phyloP scores from a whole-genome alignment of 1,140 invertebrate species.

The Drosophila bifasciata region DNA sequence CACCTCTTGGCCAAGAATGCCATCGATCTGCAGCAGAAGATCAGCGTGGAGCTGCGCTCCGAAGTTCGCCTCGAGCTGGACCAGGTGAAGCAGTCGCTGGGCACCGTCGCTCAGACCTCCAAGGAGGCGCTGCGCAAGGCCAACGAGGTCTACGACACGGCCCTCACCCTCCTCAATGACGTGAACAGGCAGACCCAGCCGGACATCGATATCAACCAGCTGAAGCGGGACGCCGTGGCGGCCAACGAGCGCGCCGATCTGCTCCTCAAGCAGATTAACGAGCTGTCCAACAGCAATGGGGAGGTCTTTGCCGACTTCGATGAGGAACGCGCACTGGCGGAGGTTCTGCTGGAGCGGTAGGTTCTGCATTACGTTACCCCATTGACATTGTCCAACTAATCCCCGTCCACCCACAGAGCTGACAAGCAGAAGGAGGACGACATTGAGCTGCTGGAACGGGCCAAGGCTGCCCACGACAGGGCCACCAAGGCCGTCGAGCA shows the following conservation, averaged over 20 bases:
- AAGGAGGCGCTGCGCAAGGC: slow-evolving; percentile 90
- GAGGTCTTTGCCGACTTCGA: slow-evolving; percentile 71
- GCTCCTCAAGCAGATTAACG: slow-evolving; percentile 65
- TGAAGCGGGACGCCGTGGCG: slow-evolving; percentile 88
- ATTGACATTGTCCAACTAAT: background rate
- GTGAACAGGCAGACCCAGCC: slow-evolving; percentile 91
- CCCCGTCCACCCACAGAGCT: slow-evolving; percentile 42
- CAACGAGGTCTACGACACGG: slow-evolving; percentile 90
- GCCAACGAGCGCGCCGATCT: slow-evolving; percentile 85
- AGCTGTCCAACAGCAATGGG: slow-evolving; percentile 66
- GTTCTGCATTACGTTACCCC: slow-evolving; percentile 43
- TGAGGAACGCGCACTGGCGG: slow-evolving; percentile 87
- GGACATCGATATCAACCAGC: slow-evolving; percentile 88
- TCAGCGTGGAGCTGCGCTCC: slow-evolving; percentile 88
- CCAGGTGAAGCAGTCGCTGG: slow-evolving; percentile 88
- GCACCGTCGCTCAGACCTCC: slow-evolving; percentile 88
- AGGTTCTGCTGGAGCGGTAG: slow-evolving; percentile 88
- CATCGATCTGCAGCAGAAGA: slow-evolving; percentile 91
- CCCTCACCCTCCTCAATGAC: slow-evolving; percentile 90
- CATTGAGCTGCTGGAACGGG: slow-evolving; percentile 86
- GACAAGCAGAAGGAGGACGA: slow-evolving; percentile 82
- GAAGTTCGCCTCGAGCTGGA: slow-evolving; percentile 85
- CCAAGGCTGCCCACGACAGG: slow-evolving; percentile 89
- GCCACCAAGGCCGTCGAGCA: slow-evolving; percentile 92
- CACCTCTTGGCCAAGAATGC: slow-evolving; percentile 92